A percentile compares a stretch with the other conserved stretches of the same genome.
phyloP scores from a whole-genome alignment of 2,888 invertebrate species.

The Cosmia trapezina region DNA sequence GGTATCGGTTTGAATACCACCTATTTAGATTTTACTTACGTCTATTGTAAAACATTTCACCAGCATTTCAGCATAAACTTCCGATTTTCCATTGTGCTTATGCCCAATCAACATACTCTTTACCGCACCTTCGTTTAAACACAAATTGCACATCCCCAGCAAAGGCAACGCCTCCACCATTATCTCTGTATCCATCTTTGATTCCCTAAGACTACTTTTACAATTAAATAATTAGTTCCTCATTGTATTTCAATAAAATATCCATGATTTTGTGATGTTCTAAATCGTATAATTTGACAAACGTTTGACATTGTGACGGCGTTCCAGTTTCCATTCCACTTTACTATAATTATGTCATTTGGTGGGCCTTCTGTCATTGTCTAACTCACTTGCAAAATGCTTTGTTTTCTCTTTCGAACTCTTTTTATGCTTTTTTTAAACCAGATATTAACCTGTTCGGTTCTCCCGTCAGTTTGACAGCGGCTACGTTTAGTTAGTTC shows the following conservation, averaged over 20 bases:
- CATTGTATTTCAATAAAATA: slow-evolving; percentile 28
- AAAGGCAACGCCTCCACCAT: slow-evolving; percentile 84
- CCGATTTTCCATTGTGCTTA: slow-evolving; percentile 71
- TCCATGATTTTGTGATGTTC: slow-evolving; percentile 35
- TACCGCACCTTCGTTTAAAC: slow-evolving; percentile 82
- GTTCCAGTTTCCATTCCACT: slow-evolving; percentile 45
- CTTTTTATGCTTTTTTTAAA: slow-evolving; percentile 13
- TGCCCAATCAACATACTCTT: slow-evolving; percentile 82
- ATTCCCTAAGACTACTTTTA: slow-evolving; percentile 32
- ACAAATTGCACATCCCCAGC: slow-evolving; percentile 84
- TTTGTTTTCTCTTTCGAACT: slow-evolving; percentile 10
- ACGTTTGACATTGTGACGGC: slow-evolving; percentile 38
- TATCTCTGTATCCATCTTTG: slow-evolving; percentile 79
- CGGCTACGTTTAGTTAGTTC: slow-evolving; percentile 21
- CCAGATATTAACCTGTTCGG: neutral
- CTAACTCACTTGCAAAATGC: fast-evolving
- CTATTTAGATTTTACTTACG: slow-evolving; percentile 74
- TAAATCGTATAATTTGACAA: slow-evolving; percentile 34
- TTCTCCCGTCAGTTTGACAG: slow-evolving; percentile 25
- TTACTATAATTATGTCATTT: neutral
- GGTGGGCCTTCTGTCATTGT: neutral
- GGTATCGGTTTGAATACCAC: neutral
- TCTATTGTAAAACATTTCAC: slow-evolving; percentile 84
- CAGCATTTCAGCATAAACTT: slow-evolving; percentile 82
- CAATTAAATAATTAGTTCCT: slow-evolving; percentile 37